These are phyloP conservation scores for Callimorpha dominula DNA, from an alignment of 2,888 invertebrate genomes.

Conservation along the genomic window DNA sequence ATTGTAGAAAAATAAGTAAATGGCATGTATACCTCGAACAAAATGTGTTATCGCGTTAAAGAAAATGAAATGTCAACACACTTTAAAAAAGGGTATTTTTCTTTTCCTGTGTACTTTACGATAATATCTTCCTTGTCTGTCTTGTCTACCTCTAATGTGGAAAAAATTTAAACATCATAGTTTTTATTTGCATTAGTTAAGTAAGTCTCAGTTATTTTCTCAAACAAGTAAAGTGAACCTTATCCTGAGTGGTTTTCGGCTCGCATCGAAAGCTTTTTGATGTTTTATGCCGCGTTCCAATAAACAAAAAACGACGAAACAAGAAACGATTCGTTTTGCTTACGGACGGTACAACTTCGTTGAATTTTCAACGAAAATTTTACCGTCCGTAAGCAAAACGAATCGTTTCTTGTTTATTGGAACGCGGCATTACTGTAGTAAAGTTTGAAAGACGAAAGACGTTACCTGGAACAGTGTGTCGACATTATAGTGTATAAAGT, in stretches of 20 bases:
- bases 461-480: background rate
- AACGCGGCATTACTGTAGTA: background rate
- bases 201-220: background rate
- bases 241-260: background rate
- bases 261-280: background rate
- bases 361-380: too few species aligned
- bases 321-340: too few species aligned
- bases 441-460: background rate
- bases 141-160: background rate
- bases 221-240: background rate
- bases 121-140: background rate
- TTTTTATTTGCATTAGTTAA: too few species aligned
- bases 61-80: background rate
- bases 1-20: background rate
- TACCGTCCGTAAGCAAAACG: too few species aligned
- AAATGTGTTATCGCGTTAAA: background rate
- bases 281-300: too few species aligned
- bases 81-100: background rate
- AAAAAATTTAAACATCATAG: background rate
- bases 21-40: background rate
- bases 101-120: background rate
- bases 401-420: too few species aligned
- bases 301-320: too few species aligned
- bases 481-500: background rate
- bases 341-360: too few species aligned